Conservation (phyloP, 1,140 invertebrate genomes). For the Magallana angulata region DNA sequence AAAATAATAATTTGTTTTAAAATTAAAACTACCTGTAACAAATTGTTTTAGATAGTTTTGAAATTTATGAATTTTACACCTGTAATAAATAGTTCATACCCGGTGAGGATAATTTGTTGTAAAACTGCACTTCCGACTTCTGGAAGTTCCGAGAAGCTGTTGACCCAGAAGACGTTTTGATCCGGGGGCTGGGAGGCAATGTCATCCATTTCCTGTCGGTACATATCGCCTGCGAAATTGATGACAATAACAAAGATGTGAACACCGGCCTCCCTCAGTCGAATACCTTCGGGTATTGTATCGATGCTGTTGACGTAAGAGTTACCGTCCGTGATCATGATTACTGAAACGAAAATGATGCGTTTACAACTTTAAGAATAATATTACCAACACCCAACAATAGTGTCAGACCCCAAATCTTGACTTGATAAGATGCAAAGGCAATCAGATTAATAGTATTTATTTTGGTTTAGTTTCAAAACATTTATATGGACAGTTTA, state of each 20-base stretch:
- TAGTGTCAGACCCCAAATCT: too few species aligned
- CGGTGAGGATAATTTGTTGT: background rate
- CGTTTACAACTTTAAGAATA: too few species aligned
- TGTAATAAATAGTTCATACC: background rate
- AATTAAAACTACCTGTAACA: too few species aligned
- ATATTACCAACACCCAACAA: too few species aligned
- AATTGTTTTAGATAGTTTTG: too few species aligned
- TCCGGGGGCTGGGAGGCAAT: slow-evolving; percentile 68
- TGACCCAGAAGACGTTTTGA: slow-evolving; percentile 65
- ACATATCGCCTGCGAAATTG: slow-evolving; percentile 57
- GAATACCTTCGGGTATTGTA: slow-evolving; percentile 68
- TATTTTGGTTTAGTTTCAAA: too few species aligned
- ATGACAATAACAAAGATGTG: slow-evolving; percentile 72
- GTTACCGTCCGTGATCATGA: slow-evolving; percentile 75
- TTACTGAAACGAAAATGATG: slow-evolving; percentile 60
- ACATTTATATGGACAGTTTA: too few species aligned
- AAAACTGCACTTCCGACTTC: slow-evolving; percentile 51
- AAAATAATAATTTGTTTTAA: too few species aligned
- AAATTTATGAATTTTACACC: too few species aligned
- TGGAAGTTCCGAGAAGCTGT: slow-evolving; percentile 59
- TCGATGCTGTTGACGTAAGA: slow-evolving; percentile 71
- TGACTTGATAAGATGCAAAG: too few species aligned
- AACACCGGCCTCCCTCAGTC: slow-evolving; percentile 59
- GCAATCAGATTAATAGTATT: too few species aligned
- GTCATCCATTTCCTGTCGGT: slow-evolving; percentile 64